Evolutionary conservation across 2,888 invertebrate species (phyloP).

Genomic region (Ellobium chinense): DNA sequence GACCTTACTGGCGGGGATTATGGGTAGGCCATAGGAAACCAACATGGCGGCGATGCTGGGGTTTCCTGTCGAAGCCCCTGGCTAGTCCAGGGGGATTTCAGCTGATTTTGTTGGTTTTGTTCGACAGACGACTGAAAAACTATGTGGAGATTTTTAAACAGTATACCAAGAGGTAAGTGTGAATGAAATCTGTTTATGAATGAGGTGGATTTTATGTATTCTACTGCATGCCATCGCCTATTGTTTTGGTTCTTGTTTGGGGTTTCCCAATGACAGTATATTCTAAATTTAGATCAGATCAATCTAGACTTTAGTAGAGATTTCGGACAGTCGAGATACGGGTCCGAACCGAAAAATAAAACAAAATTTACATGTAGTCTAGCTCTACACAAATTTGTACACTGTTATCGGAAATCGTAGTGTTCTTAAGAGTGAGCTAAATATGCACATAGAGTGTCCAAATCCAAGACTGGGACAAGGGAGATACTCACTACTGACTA

Average conservation of each 20-base stretch:
- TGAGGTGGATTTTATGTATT: no score
- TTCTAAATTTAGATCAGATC: conserved; percentile 14
- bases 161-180: conserved; percentile 26
- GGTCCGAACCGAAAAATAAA: no score
- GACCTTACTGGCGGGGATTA: conserved; percentile 4
- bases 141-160: conserved; percentile 37
- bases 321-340: no score
- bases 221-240: no score
- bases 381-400: no score
- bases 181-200: background rate
- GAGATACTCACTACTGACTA: no score
- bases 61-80: conserved; percentile 9
- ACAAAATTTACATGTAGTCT: no score
- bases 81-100: conserved; percentile 1
- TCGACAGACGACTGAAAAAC: background rate
- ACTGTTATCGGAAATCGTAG: no score
- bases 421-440: no score
- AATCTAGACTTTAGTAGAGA: no score
- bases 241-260: background rate
- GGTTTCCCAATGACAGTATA: background rate
- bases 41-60: conserved; percentile 7
- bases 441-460: no score
- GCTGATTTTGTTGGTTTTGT: background rate
- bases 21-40: background rate
- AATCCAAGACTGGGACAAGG: no score